These are phyloP conservation scores for Micromussa lordhowensis DNA, from an alignment of 92 coral and sea anemone genomes.

Conservation along the genomic window DNA sequence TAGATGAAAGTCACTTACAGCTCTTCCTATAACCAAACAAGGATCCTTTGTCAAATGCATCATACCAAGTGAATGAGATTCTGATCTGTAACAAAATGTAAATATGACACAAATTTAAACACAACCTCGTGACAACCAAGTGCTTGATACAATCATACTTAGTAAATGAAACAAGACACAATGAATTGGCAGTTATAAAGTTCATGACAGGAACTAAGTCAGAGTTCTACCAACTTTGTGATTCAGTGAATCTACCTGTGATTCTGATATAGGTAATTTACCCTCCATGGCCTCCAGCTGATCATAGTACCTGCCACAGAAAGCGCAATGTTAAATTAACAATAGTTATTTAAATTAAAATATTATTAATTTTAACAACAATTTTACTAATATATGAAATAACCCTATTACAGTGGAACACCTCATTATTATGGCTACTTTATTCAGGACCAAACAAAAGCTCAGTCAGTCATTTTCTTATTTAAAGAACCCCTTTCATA, in stretches of 20 bases:
- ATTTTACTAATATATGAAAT: too few relatives aligned
- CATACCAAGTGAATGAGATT: constrained; percentile 94
- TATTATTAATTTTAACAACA: too few relatives aligned
- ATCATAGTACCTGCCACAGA: constrained; percentile 86
- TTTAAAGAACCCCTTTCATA: too few relatives aligned
- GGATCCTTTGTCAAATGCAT: constrained; percentile 98
- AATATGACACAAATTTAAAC: background rate
- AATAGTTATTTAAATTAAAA: too few relatives aligned
- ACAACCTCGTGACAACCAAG: background rate
- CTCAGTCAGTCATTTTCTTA: too few relatives aligned
- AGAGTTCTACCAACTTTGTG: background rate
- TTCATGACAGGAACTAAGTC: background rate
- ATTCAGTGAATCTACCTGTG: constrained; percentile 74
- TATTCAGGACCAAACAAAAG: too few relatives aligned
- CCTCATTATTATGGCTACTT: too few relatives aligned
- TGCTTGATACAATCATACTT: background rate
- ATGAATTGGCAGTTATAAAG: background rate
- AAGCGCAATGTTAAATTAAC: background rate
- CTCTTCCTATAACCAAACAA: constrained; percentile 87
- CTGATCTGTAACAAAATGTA: constrained; percentile 72
- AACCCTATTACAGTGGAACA: too few relatives aligned
- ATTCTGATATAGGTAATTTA: constrained; percentile 91
- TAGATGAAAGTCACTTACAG: constrained; percentile 59
- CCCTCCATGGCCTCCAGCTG: constrained; percentile 96
- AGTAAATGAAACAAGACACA: too few relatives aligned